Evolutionary conservation across 1,140 invertebrate species (phyloP).

Genomic region (Sycophila sp.): DNA sequence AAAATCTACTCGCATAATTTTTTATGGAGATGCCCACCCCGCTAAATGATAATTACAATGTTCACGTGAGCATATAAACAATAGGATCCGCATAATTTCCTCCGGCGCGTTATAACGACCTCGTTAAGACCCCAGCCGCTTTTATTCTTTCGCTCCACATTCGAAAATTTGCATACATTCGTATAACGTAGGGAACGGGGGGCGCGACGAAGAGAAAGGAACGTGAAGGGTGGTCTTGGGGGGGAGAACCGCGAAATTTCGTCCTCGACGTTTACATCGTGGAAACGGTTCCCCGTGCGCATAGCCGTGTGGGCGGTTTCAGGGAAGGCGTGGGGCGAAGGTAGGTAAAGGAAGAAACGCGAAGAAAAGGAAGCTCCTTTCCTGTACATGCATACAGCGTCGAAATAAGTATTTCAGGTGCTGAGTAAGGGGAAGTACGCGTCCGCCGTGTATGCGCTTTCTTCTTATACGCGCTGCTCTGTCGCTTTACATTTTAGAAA

Average conservation of each 20-base stretch:
- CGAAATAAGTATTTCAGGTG: background rate
- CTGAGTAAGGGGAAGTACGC: background rate
- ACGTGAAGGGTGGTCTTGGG: too few species aligned
- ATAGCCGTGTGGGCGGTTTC: too few species aligned
- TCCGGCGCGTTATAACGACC: constrained; percentile 22
- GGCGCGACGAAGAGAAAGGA: too few species aligned
- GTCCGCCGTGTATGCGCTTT: too few species aligned
- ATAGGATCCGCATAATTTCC: constrained; percentile 37
- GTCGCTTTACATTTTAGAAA: background rate
- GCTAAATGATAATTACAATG: constrained; percentile 29
- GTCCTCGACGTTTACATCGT: background rate
- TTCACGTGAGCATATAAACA: constrained; percentile 26
- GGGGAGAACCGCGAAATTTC: constrained; percentile 6
- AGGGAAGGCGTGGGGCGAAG: too few species aligned
- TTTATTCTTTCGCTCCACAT: constrained; percentile 31
- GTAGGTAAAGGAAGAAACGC: background rate
- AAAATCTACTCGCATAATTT: too few species aligned
- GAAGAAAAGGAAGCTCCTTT: background rate
- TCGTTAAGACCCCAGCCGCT: constrained; percentile 23
- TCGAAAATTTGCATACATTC: constrained; percentile 31
- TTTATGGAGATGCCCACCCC: background rate
- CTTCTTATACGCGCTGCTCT: background rate
- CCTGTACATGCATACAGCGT: background rate
- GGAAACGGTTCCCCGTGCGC: background rate
- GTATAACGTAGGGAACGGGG: constrained; percentile 1